phyloP scores from a whole-genome alignment of 92 coral and sea anemone species.

The Paramuricea clavata region DNA sequence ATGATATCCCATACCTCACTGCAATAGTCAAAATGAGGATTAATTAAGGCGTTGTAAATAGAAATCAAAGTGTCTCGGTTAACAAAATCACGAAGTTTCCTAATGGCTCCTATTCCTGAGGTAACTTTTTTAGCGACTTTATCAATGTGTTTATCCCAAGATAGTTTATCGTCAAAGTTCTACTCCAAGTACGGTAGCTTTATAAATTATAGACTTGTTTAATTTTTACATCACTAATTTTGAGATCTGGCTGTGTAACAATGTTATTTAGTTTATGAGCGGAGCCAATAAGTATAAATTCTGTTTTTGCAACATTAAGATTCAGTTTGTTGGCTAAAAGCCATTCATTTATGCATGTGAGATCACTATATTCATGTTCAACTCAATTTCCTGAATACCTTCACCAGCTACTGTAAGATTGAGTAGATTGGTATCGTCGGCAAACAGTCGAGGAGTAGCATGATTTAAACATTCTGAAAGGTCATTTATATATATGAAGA shows the following conservation, averaged over 20 bases:
- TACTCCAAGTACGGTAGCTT: slow-evolving; percentile 13
- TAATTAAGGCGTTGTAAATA: slow-evolving; percentile 1
- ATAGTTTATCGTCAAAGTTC: neutral
- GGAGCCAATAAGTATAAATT: no score
- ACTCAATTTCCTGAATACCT: slow-evolving; percentile 39
- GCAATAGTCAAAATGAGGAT: slow-evolving; percentile 13
- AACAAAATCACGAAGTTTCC: slow-evolving; percentile 2
- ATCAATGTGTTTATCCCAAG: neutral
- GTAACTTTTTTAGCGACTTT: neutral
- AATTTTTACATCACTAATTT: slow-evolving; percentile 32
- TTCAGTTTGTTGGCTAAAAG: neutral
- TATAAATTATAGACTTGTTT: slow-evolving; percentile 56
- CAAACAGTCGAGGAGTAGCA: slow-evolving; percentile 53
- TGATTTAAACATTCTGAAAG: slow-evolving; percentile 15
- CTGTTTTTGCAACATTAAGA: neutral
- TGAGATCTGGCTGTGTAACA: slow-evolving; percentile 9
- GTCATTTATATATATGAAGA: slow-evolving; percentile 44
- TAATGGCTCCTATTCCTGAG: neutral
- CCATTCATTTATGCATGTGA: neutral
- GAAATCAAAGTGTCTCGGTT: neutral
- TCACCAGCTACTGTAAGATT: slow-evolving; percentile 48
- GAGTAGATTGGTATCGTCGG: slow-evolving; percentile 32
- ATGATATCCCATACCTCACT: slow-evolving; percentile 2
- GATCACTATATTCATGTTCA: slow-evolving; percentile 42
- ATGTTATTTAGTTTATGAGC: no score